phyloP scores from a whole-genome alignment of 2,888 invertebrate species.

The Pseudococcus viburni region DNA sequence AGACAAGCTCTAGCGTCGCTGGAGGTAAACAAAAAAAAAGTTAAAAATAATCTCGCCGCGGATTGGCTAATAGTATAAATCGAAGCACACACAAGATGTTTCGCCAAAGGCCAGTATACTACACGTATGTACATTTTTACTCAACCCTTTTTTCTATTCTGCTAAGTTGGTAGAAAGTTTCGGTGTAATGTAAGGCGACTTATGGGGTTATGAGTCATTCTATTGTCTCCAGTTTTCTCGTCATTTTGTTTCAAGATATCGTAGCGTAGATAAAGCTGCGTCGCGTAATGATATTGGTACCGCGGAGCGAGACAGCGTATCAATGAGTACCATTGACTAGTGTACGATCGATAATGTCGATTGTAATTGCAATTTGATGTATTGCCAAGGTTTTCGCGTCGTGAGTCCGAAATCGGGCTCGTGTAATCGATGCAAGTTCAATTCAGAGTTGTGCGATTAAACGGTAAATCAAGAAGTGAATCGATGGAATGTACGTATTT shows the following conservation, averaged over 20 bases:
- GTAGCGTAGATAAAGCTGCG: neutral
- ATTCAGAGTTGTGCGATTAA: neutral
- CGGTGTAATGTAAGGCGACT: neutral
- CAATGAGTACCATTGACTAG: slow-evolving; percentile 26
- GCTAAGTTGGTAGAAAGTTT: neutral
- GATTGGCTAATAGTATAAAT: neutral
- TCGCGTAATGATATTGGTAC: slow-evolving; percentile 25
- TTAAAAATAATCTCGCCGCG: slow-evolving; percentile 28
- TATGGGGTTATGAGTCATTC: slow-evolving; percentile 27
- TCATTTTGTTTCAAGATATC: slow-evolving; percentile 35
- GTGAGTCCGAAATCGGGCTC: neutral
- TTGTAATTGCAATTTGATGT: slow-evolving; percentile 45
- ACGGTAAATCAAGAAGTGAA: neutral
- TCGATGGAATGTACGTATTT: neutral
- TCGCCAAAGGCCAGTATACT: neutral
- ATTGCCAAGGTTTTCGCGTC: neutral
- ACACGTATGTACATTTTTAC: neutral
- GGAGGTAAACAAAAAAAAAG: slow-evolving; percentile 48
- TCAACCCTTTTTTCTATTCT: neutral
- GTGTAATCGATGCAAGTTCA: neutral
- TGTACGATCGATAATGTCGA: slow-evolving; percentile 28
- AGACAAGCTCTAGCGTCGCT: slow-evolving; percentile 40
- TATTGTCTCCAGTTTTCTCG: slow-evolving; percentile 32
- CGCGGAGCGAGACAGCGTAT: neutral
- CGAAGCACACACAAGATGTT: slow-evolving; percentile 29